A percentile compares a stretch with the other conserved stretches of the same genome.
phyloP scores from a whole-genome alignment of 2,888 invertebrate species.

The Coenonympha arcania region DNA sequence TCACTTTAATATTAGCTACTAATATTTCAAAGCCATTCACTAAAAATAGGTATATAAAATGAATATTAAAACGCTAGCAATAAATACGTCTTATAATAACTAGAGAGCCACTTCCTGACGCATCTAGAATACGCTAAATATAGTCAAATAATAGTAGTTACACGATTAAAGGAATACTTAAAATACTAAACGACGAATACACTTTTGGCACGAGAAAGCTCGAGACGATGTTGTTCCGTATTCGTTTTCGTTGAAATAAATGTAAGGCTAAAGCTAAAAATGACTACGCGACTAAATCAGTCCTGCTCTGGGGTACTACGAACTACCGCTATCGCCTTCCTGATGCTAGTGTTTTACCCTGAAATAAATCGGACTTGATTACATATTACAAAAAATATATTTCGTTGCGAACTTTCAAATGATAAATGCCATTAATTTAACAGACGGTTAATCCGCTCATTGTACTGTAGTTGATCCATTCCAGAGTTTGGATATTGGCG shows the following conservation, averaged over 20 bases:
- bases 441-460: no score
- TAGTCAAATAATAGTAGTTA: conserved; percentile 31
- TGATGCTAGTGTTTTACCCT: conserved; percentile 49
- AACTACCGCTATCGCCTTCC: conserved; percentile 38
- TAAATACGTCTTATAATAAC: conserved; percentile 52
- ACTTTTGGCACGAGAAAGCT: conserved; percentile 44
- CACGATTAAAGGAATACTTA: conserved; percentile 18
- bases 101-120: conserved; percentile 49
- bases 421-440: no score
- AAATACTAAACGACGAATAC: conserved; percentile 24
- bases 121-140: conserved; percentile 30
- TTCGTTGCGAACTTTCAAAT: no score
- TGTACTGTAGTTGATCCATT: no score
- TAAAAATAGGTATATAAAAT: not conserved
- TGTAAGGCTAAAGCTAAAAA: conserved; percentile 56
- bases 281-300: conserved; percentile 55
- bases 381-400: no score
- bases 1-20: not conserved
- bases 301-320: conserved; percentile 37
- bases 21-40: conserved; percentile 5
- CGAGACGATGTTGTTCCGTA: conserved; percentile 31
- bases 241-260: conserved; percentile 35
- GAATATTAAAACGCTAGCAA: conserved; percentile 30
- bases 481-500: no score
- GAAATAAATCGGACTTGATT: conserved; percentile 33